Percentiles rank a stretch among this genome's conserved stretches.
phyloP scores from a whole-genome alignment of 2,888 invertebrate genomes.

The Drosophila robusta region DNA sequence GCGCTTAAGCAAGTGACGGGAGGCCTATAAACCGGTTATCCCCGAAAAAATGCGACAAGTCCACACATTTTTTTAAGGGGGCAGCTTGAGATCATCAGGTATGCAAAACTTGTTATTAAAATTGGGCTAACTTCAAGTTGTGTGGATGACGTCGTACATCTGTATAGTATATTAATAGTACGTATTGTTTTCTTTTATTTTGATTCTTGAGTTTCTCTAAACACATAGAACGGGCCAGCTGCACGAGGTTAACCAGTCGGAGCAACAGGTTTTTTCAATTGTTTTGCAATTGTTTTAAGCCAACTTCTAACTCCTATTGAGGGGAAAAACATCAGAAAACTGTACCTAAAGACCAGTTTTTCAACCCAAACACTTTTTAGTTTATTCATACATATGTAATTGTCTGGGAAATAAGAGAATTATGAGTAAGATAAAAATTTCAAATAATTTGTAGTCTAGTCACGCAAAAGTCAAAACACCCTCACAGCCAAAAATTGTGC shows the following conservation, averaged over 20 bases:
- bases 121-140: slow-evolving; percentile 38
- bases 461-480: slow-evolving; percentile 33
- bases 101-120: slow-evolving; percentile 66
- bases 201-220: slow-evolving; percentile 35
- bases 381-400: neutral
- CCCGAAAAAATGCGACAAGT: slow-evolving; percentile 35
- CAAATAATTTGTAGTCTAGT: slow-evolving; percentile 36
- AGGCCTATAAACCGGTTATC: slow-evolving; percentile 51
- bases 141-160: slow-evolving; percentile 15
- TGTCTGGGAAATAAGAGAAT: slow-evolving; percentile 20
- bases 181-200: slow-evolving; percentile 30
- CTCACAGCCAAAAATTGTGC: slow-evolving; percentile 34
- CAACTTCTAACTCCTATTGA: slow-evolving; percentile 29
- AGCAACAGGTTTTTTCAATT: slow-evolving; percentile 53
- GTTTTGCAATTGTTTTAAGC: slow-evolving; percentile 35
- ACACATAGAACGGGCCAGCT: slow-evolving; percentile 15
- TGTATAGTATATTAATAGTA: neutral
- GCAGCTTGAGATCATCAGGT: slow-evolving; percentile 44
- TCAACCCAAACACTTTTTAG: neutral
- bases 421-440: slow-evolving; percentile 10
- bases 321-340: slow-evolving; percentile 10
- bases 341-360: slow-evolving; percentile 42
- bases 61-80: slow-evolving; percentile 9
- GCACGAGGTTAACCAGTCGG: slow-evolving; percentile 62
- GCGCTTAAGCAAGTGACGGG: neutral